Evolutionary conservation across 2,888 invertebrate genomes (phyloP), one percentile per base, ranked within the genome.

Genomic region (Danaus chrysippus): DNA sequence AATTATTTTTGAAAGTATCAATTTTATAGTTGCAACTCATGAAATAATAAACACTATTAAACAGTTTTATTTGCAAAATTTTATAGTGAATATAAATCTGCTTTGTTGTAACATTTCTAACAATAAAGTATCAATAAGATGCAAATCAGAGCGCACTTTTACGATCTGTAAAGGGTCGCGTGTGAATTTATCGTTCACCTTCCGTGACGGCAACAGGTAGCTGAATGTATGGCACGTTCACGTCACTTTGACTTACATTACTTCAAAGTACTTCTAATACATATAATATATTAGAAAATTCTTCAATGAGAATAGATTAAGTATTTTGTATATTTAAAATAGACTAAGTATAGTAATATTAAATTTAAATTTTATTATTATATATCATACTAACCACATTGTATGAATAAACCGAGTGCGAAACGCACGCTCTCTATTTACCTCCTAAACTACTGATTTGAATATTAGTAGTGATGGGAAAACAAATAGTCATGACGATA

Each of bases 361-460:
- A 23, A 34, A 34, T 34, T 34, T 34, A 34, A 34, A 34, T 34
- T 34, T 34, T 34, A 34, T 34, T 34, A 34, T 34, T 34, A 34
- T 34, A 34, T 34, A 34, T 34, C 23, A 46, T 46, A 46, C 13
- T 49, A 49, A 8, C 17, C 17, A 49, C 49, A 17, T 46, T 46
- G 11, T 44, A 15, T 11, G n/a, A 55, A 70, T 71, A 68, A 72
- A 73, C 72, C 73, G 59, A 15, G 54, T 49, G 46, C 59, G 60
- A 75, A 73, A 73, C 73, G 73, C 75, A 73, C 62, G 58, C 54
- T 69, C 74, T 70, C 73, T 78, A 77, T 83, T 83, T 82, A 84
- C 86, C 84, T 84, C 72, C 82, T 83, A 83, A 84, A 84, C 83
- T 82, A 83, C 81, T 79, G 77, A 86, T 87, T 86, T 86, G 82